Evolutionary conservation across 2,888 invertebrate genomes (phyloP), one percentile per base, ranked within the genome.

Genomic region (Lycophotia porphyrea): DNA sequence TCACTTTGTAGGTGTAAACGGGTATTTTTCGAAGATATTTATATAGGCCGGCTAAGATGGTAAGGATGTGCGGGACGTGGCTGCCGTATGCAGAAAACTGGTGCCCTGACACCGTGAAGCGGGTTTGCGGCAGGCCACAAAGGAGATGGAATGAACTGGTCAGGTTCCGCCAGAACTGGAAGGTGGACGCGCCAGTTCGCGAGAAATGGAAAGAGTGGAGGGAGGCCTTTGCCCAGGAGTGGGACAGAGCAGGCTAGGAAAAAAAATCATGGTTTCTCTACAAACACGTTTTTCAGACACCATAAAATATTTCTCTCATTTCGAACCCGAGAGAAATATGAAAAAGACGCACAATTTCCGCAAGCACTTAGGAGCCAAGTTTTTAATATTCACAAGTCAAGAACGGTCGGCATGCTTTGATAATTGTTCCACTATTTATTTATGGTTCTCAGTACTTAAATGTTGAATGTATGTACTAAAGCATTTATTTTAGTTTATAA

Each of bases 381-480:
- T 76, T 79, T 80, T 80, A 76, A 80, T 80, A 69, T 80, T 47
- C 65, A 66, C 69, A 67, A 81, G 75, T 81, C 75, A 75, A 34
- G 69, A 65, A 44, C 60, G 31, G 58, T 55, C 5, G 64, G 24
- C 18, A 39, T 39, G 7, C 39, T 81, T 49, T 82, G 65, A 76
- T 47, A 82, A 76, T 82, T 82, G 69, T 55, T 65, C 34, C 24
- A 44, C 64, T 34, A 49, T 58, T 55, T 73, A 47, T 80, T 18
- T 66, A 36, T 78, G 52, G 34, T 63, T 75, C 27, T 47, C 13
- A 31, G 52, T 66, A 24, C 18, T 3, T 61, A n/a, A 66, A 5
- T 8, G 9, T 52, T 79, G 27, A 24, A 47, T n/a, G 5, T 18
- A 21, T 2, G 3, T 44, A 31, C 1, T 27, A 42, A 34, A 27